phyloP scores from a whole-genome alignment of 2,113 vertebrate species.

The Cyphomyrus discorhynchus region DNA sequence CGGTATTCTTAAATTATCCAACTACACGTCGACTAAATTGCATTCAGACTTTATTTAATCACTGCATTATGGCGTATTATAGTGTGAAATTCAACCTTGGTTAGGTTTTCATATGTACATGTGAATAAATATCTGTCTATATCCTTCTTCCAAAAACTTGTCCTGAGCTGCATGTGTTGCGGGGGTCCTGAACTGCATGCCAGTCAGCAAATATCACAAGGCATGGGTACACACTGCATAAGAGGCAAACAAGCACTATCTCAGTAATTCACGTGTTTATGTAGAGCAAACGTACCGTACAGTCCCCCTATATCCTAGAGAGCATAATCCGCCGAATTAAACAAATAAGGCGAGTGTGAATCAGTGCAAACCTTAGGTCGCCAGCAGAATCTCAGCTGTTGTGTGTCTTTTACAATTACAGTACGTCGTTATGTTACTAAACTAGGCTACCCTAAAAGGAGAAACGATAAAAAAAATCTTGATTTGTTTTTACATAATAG shows the following conservation, averaged over 20 bases:
- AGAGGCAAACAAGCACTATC: not conserved
- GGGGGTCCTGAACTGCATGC: not conserved
- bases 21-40: no score
- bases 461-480: not conserved
- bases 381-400: not conserved
- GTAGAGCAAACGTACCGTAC: not conserved
- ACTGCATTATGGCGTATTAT: not conserved
- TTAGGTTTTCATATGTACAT: not conserved
- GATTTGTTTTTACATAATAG: not conserved
- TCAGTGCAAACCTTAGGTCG: not conserved
- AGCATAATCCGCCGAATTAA: not conserved
- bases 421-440: not conserved
- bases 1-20: not conserved
- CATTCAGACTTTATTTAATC: not conserved
- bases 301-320: not conserved
- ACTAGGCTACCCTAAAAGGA: constrained; percentile 6
- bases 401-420: not conserved
- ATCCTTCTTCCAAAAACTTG: not conserved
- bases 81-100: not conserved
- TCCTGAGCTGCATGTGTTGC: not conserved
- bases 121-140: not conserved
- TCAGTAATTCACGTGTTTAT: not conserved
- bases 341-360: not conserved
- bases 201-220: not conserved
- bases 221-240: not conserved